Conservation (phyloP, 1,140 invertebrate genomes). For the Lanistes nyassanus region DNA sequence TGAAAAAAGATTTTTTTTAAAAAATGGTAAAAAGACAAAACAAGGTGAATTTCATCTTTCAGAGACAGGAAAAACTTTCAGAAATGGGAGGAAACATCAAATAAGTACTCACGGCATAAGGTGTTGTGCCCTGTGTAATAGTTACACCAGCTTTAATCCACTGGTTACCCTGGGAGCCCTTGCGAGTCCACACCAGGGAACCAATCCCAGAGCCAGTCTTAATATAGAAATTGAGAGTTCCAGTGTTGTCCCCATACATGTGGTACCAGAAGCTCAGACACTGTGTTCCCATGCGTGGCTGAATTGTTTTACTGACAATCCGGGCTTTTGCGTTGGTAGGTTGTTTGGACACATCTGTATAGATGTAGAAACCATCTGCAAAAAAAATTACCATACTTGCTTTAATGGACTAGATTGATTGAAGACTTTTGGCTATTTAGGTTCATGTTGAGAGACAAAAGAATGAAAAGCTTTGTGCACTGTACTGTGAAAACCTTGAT, state of each 20-base stretch:
- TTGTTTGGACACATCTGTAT: slow-evolving; percentile 38
- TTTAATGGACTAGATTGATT: no score
- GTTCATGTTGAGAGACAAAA: neutral
- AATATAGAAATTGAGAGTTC: slow-evolving; percentile 47
- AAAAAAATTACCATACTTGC: no score
- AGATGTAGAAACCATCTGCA: slow-evolving; percentile 49
- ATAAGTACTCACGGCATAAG: slow-evolving; percentile 16
- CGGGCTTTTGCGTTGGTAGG: slow-evolving; percentile 18
- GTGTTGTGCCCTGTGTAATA: slow-evolving; percentile 28
- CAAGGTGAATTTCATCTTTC: no score
- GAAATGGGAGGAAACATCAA: no score
- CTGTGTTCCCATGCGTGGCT: slow-evolving; percentile 35
- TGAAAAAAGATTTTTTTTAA: no score
- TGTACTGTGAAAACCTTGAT: no score
- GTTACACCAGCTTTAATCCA: slow-evolving; percentile 58
- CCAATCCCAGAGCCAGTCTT: slow-evolving; percentile 39
- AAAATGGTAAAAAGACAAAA: no score
- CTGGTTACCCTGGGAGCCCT: slow-evolving; percentile 55
- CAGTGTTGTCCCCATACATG: slow-evolving; percentile 60
- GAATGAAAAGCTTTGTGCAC: neutral
- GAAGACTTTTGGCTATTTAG: neutral
- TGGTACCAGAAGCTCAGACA: slow-evolving; percentile 64
- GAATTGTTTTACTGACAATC: slow-evolving; percentile 27
- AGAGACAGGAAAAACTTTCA: no score
- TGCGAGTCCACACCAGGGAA: slow-evolving; percentile 49